Evolutionary conservation across 2,113 vertebrate genomes (phyloP).

Genomic region (Cyprinus carpio): DNA sequence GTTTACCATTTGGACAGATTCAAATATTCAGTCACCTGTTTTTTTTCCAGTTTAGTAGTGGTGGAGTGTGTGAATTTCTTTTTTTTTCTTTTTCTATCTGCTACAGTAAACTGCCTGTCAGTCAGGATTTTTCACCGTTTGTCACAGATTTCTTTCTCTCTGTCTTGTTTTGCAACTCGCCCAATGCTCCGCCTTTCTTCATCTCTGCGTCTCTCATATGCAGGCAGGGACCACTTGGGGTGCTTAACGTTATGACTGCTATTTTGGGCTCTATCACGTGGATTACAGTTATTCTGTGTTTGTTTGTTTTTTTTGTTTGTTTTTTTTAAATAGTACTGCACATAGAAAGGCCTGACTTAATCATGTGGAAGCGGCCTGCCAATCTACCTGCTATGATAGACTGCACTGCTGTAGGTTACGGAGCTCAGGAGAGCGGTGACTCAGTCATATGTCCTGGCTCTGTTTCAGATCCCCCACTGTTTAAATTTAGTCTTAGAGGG

Average conservation of each 20-base stretch:
- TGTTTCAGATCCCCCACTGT: conserved; percentile 44
- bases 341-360: conserved; percentile 41
- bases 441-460: conserved; percentile 32
- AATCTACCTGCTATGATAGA: conserved; percentile 51
- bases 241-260: conserved; percentile 51
- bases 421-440: conserved; percentile 35
- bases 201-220: conserved; percentile 27
- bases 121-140: conserved; percentile 54
- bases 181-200: conserved; percentile 35
- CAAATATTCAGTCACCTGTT: conserved; percentile 21
- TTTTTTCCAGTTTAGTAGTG: conserved; percentile 22
- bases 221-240: conserved; percentile 43
- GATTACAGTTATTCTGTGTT: conserved; percentile 44
- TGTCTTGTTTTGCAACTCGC: conserved; percentile 16
- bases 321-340: too few relatives aligned
- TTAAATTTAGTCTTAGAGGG: conserved; percentile 32
- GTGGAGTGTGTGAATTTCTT: conserved; percentile 21
- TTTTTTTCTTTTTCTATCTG: background rate
- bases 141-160: conserved; percentile 46
- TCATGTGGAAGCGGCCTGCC: conserved; percentile 46
- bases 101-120: conserved; percentile 49
- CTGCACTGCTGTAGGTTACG: conserved; percentile 39
- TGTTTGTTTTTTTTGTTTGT: conserved; percentile 27
- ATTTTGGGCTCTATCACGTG: conserved; percentile 52
- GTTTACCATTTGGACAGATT: conserved; percentile 23